A percentile compares a stretch with the other conserved stretches of the same genome.
Evolutionary conservation across 2,888 invertebrate species (phyloP).

Genomic region (Cancer borealis): DNA sequence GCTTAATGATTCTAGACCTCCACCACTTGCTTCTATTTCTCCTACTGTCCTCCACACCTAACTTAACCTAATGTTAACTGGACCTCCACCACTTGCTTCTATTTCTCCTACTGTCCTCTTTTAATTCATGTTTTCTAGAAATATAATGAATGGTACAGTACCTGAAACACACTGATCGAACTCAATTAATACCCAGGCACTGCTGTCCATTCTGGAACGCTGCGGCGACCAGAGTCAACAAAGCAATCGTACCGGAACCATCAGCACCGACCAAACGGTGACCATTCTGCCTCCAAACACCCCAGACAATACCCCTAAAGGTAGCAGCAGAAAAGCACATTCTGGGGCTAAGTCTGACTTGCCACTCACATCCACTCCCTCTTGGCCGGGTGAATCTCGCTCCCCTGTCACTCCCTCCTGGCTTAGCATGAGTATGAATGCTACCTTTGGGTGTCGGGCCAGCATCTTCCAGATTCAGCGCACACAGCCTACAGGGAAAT

Average conservation of each 20-base stretch:
- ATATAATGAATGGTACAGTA: too few relatives aligned
- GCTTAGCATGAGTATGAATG: conserved; percentile 90
- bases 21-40: too few relatives aligned
- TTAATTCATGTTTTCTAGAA: too few relatives aligned
- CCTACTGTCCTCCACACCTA: too few relatives aligned
- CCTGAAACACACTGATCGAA: neutral
- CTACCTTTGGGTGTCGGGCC: conserved; percentile 89
- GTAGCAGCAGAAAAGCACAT: conserved; percentile 30
- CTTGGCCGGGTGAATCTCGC: conserved; percentile 70
- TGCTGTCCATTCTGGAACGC: conserved; percentile 85
- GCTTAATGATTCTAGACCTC: too few relatives aligned
- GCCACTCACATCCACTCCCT: conserved; percentile 76
- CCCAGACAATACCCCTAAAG: neutral
- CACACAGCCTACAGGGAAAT: conserved; percentile 81
- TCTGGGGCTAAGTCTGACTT: neutral
- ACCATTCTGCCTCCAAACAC: neutral
- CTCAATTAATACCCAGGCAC: conserved; percentile 80
- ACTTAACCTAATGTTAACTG: too few relatives aligned
- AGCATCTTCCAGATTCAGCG: conserved; percentile 88
- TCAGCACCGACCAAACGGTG: neutral
- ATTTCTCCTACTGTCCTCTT: neutral
- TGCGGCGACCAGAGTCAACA: conserved; percentile 81
- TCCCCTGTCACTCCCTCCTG: conserved; percentile 80
- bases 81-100: too few relatives aligned
- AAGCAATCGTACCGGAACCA: neutral